Base-by-base conservation (phyloP, 2,888 invertebrate genomes). In the Apoderus coryli region DNA sequence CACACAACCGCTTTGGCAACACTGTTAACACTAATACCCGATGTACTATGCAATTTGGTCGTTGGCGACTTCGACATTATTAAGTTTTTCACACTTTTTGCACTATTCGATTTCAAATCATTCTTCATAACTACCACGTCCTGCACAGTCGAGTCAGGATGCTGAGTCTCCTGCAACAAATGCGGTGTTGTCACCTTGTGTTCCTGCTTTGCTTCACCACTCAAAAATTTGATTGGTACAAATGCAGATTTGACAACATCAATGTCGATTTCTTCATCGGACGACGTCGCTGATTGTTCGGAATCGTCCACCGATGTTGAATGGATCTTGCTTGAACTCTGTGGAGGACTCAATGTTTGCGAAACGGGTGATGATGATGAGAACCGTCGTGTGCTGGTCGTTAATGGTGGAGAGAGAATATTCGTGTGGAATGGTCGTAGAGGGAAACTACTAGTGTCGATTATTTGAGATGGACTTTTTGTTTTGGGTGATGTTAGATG, bases 201-300 rank as follows among this genome's bases (percentile, higher is more conserved):
- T n/a, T n/a, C n/a, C n/a, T n/a, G n/a, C n/a, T n/a, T n/a, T n/a
- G n/a, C n/a, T n/a, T n/a, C n/a, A n/a, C n/a, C n/a, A 43, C 64
- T 70, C 35, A 69, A 69, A 1, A 70, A 67, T 39, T 66, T 60
- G 30, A 74, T 72, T 12, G 76, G 75, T 27, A 74, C 72, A 54
- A 76, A 79, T 2, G 78, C 78, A 0, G 78, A 78, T 45, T 73
- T 75, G 0, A 78, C 78, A 13, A 78, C 78, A 47, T 77, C 78
- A 44, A 77, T 77, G 33, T 72, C 72, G 47, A 76, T 76, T 35
- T 77, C 76, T 26, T 76, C 76, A 3, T 40, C 75, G 34, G 76
- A 74, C 1, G 74, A 73, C 3, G 71, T 60, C 37, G 65, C 65
- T 1, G 68, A 69, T 14, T 67, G 65, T 19, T 70, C 71, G n/a